Percentiles rank a stretch among this genome's conserved stretches.
These are phyloP conservation scores for Solenodon paradoxus DNA, from an alignment of 2,113 vertebrate genomes.

Conservation along the genomic window DNA sequence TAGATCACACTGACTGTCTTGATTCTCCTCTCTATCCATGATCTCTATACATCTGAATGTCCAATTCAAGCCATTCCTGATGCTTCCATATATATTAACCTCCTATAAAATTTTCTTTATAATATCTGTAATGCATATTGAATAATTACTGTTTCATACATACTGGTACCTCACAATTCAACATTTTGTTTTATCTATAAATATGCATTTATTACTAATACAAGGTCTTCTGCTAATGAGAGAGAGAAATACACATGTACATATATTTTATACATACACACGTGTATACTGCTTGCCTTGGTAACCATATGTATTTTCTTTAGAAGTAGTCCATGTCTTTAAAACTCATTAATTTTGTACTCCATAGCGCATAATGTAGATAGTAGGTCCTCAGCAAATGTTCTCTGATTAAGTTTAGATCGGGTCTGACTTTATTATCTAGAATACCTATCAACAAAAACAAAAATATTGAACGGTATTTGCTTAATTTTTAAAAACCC, in stretches of 20 bases:
- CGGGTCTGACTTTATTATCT: constrained; percentile 21
- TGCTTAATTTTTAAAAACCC: constrained; percentile 60
- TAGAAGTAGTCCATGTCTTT: neutral
- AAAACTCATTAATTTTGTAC: constrained; percentile 10
- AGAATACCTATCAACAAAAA: constrained; percentile 28
- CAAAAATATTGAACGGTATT: constrained; percentile 17
- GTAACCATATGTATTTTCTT: neutral
- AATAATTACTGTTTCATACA: neutral
- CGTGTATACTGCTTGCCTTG: neutral
- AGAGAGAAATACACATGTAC: neutral
- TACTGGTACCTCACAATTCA: neutral
- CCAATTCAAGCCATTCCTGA: neutral
- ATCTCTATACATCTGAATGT: neutral
- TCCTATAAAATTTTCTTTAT: neutral
- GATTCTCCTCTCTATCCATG: neutral
- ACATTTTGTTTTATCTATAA: neutral
- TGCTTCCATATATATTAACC: neutral
- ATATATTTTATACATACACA: neutral
- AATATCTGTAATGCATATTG: neutral
- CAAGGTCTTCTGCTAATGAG: neutral
- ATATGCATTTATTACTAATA: neutral
- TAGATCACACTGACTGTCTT: neutral
- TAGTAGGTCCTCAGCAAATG: neutral
- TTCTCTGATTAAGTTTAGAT: neutral
- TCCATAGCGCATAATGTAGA: neutral